A percentile compares a stretch with the other conserved stretches of the same genome.
phyloP scores from a whole-genome alignment of 1,140 invertebrate genomes.

The Pseudomyrmex sp. region DNA sequence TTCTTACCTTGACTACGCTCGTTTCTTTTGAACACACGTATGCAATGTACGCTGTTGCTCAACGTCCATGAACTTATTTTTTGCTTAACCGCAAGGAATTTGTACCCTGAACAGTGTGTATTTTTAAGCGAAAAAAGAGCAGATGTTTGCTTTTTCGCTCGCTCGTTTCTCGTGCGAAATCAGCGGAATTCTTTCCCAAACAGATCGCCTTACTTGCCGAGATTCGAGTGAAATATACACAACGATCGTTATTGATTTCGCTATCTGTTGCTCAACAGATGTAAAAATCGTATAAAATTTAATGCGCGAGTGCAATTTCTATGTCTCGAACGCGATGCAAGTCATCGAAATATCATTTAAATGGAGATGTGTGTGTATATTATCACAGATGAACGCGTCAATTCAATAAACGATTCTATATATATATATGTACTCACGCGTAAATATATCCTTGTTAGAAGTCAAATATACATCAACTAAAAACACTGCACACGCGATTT shows the following conservation, averaged over 20 bases:
- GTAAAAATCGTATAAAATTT: constrained; percentile 10
- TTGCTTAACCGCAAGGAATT: constrained; percentile 39
- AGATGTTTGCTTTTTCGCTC: neutral
- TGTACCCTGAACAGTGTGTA: neutral
- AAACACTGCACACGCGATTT: no score
- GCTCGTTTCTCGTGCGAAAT: neutral
- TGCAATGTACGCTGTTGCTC: neutral
- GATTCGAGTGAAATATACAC: neutral
- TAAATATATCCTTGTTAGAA: neutral
- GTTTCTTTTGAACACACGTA: neutral
- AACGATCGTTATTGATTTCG: constrained; percentile 10
- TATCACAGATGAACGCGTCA: neutral
- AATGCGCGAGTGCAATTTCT: neutral
- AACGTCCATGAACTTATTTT: constrained; percentile 4
- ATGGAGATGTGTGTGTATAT: neutral
- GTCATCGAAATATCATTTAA: neutral
- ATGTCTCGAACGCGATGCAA: neutral
- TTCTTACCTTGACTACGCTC: constrained; percentile 62
- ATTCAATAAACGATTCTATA: neutral
- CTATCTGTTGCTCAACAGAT: constrained; percentile 4
- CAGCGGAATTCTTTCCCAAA: neutral
- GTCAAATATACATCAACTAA: neutral
- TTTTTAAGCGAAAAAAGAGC: constrained; percentile 12
- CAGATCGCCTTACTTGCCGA: neutral
- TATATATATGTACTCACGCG: no score